These are phyloP conservation scores for Drosophila trichaetosa DNA, from an alignment of 2,888 invertebrate species.

Conservation along the genomic window DNA sequence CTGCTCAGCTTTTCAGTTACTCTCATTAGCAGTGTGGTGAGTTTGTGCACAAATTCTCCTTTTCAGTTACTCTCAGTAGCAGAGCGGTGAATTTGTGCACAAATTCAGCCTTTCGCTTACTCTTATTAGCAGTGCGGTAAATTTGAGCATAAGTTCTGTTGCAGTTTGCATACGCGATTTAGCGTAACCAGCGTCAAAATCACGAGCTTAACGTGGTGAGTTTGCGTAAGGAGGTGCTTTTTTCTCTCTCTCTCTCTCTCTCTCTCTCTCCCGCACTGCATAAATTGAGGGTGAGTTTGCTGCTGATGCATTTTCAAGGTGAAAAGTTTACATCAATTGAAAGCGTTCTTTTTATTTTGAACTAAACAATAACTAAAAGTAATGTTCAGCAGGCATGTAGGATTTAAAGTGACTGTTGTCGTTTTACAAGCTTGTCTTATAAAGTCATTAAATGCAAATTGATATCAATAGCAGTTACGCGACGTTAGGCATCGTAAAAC, in stretches of 20 bases:
- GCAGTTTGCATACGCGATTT: not conserved
- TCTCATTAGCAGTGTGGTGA: not conserved
- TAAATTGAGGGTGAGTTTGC: slow-evolving; percentile 8
- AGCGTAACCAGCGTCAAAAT: not conserved
- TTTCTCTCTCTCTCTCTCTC: not conserved
- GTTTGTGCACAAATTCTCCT: not conserved
- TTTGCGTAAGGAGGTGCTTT: slow-evolving; percentile 4
- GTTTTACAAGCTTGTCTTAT: slow-evolving; percentile 38
- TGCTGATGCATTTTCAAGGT: slow-evolving; percentile 37
- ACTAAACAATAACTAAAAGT: slow-evolving; percentile 6
- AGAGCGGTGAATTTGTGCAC: not conserved
- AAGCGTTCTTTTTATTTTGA: slow-evolving; percentile 1
- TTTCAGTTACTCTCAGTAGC: not conserved
- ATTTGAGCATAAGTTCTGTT: not conserved
- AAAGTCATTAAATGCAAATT: slow-evolving; percentile 51
- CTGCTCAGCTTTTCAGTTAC: not conserved
- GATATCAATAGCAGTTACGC: slow-evolving; percentile 54
- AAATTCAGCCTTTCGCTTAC: not conserved
- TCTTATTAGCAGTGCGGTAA: not conserved
- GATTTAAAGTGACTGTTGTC: slow-evolving; percentile 24
- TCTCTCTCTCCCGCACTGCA: not conserved
- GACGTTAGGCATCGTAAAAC: slow-evolving; percentile 38
- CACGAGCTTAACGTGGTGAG: slow-evolving; percentile 17
- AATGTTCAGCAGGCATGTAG: slow-evolving; percentile 4
- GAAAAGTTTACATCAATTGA: slow-evolving; percentile 20